Conservation (phyloP, 1,140 invertebrate species). For the Neodiprion lecontei region DNA sequence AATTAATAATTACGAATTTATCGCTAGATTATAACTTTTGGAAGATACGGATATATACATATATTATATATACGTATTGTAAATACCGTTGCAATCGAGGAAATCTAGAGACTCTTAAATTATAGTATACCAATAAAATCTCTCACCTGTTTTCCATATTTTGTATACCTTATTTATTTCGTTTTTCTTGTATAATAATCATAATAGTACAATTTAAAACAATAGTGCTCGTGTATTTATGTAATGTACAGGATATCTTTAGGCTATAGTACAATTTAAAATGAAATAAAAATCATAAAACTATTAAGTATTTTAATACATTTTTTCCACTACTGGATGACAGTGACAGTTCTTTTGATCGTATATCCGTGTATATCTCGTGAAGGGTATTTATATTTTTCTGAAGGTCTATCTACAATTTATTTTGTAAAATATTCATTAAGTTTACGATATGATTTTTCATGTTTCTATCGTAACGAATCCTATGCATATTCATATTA, state of each 20-base stretch:
- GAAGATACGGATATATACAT: conserved; percentile 37
- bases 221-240: conserved; percentile 57
- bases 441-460: conserved; percentile 62
- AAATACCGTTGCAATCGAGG: conserved; percentile 5
- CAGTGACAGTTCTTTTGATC: conserved; percentile 48
- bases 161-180: conserved; percentile 59
- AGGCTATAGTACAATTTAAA: conserved; percentile 61
- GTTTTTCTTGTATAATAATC: conserved; percentile 57
- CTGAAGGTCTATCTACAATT: conserved; percentile 57
- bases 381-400: conserved; percentile 48
- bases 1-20: conserved; percentile 31
- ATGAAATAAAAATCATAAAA: conserved; percentile 60
- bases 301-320: conserved; percentile 56
- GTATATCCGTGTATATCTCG: conserved; percentile 33
- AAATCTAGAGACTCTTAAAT: not conserved
- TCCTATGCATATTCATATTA: conserved; percentile 16
- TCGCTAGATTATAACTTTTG: conserved; percentile 30
- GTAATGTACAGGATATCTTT: conserved; percentile 63
- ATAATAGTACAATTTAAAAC: conserved; percentile 60
- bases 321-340: conserved; percentile 61
- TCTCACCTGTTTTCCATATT: conserved; percentile 56
- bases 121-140: conserved; percentile 48
- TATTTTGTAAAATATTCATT: conserved; percentile 62
- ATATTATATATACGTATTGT: conserved; percentile 16
- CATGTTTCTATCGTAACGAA: conserved; percentile 35